A percentile compares a stretch with the other conserved stretches of the same genome.
These are phyloP conservation scores for Euplagia quadripunctaria DNA, from an alignment of 2,888 invertebrate species.

Conservation along the genomic window DNA sequence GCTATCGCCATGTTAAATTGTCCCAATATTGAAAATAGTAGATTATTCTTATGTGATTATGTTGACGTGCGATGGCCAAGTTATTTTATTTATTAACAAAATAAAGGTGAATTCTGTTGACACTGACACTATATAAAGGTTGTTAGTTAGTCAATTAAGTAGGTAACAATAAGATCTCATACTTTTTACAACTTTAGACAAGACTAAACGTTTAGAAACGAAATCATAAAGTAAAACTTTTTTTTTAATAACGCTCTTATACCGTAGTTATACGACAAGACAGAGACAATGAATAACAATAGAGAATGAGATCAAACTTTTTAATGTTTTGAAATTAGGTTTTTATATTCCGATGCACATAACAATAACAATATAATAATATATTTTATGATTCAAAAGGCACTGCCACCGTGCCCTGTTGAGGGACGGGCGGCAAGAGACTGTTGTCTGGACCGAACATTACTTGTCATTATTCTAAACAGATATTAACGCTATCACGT, in stretches of 20 bases:
- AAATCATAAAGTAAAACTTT: neutral
- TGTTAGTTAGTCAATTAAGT: no score
- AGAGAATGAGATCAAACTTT: neutral
- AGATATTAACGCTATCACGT: neutral
- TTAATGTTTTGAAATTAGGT: neutral
- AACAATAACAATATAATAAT: no score
- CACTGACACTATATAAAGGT: no score
- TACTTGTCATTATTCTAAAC: neutral
- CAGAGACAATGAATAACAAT: neutral
- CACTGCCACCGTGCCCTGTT: neutral
- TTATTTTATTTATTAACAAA: no score
- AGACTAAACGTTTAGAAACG: neutral
- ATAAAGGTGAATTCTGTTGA: no score
- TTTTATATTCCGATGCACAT: neutral
- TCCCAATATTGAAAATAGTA: no score
- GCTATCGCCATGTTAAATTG: no score
- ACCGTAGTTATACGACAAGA: neutral
- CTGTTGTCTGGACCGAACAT: neutral
- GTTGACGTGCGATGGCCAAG: no score
- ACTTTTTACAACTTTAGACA: slow-evolving; percentile 24
- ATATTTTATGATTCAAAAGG: no score
- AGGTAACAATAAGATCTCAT: no score
- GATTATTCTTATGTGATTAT: no score
- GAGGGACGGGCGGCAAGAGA: neutral
- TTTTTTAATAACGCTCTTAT: neutral